Evolutionary conservation across 2,888 invertebrate species (phyloP).

Genomic region (Cerastis rubricosa): DNA sequence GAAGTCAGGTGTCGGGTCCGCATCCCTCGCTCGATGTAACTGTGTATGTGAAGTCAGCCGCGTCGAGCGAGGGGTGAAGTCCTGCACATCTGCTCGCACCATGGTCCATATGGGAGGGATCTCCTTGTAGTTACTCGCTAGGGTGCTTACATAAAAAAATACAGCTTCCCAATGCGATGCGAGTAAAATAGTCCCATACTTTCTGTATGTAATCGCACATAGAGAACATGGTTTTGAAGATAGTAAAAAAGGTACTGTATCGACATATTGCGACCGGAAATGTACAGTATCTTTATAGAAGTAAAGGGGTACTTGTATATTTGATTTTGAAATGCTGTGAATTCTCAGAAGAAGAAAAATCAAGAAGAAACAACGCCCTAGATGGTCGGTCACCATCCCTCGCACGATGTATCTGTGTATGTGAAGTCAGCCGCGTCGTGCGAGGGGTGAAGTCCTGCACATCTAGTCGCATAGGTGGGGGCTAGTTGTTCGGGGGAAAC

Average conservation of each 20-base stretch:
- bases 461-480: not conserved
- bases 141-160: too few relatives aligned
- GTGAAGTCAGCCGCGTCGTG: conserved; percentile 27
- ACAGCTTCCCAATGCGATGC: too few relatives aligned
- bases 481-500: not conserved
- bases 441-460: not conserved
- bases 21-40: conserved; percentile 29
- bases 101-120: not conserved
- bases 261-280: not conserved
- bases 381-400: not conserved
- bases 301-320: too few relatives aligned
- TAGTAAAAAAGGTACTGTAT: not conserved
- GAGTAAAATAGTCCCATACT: too few relatives aligned
- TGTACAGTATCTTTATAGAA: too few relatives aligned
- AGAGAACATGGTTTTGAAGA: not conserved
- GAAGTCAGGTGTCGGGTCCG: not conserved
- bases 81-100: not conserved
- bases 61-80: conserved; percentile 32
- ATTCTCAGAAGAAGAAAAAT: not conserved
- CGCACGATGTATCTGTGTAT: conserved; percentile 16
- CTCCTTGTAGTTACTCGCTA: not conserved
- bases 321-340: not conserved
- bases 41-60: conserved; percentile 25
- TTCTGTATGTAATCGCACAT: not conserved
- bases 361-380: not conserved